Evolutionary conservation across 2,888 invertebrate genomes (phyloP).

Genomic region (Gastracanthus pulcherrimus): DNA sequence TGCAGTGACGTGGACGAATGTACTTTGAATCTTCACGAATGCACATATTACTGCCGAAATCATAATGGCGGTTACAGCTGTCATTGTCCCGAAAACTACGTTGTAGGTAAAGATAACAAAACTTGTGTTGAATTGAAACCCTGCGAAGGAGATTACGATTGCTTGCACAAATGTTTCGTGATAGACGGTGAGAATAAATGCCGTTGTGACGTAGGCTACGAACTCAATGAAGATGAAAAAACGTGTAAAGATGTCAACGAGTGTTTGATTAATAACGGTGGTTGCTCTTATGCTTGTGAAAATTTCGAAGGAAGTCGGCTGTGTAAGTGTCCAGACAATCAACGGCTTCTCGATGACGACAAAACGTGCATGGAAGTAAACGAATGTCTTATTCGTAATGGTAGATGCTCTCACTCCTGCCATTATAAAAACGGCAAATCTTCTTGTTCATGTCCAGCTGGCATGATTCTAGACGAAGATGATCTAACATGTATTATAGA

Average conservation of each 20-base stretch:
- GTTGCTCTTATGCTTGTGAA: conserved; percentile 79
- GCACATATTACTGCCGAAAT: conserved; percentile 71
- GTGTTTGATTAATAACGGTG: conserved; percentile 79
- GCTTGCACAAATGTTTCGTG: conserved; percentile 81
- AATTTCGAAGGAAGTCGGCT: conserved; percentile 73
- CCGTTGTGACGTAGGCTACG: conserved; percentile 79
- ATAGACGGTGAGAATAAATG: conserved; percentile 82
- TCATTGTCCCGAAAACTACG: conserved; percentile 77
- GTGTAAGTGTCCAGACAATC: conserved; percentile 77
- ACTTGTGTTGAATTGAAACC: conserved; percentile 73
- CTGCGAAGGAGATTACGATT: conserved; percentile 74
- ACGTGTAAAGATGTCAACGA: conserved; percentile 73
- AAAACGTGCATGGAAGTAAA: conserved; percentile 78
- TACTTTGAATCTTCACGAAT: conserved; percentile 60
- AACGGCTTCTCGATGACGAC: conserved; percentile 76
- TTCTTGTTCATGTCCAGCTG: conserved; percentile 78
- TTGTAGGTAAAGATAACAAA: conserved; percentile 65
- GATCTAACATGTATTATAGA: conserved; percentile 76
- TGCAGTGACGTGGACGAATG: conserved; percentile 80
- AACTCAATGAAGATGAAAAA: conserved; percentile 70
- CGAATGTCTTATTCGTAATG: conserved; percentile 78
- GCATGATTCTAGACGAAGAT: conserved; percentile 69
- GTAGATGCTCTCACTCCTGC: conserved; percentile 81
- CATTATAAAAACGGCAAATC: conserved; percentile 78
- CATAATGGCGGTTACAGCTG: conserved; percentile 78